Base-by-base conservation (phyloP, 2,797 vertebrate genomes). In the Muscicapa striata region DNA sequence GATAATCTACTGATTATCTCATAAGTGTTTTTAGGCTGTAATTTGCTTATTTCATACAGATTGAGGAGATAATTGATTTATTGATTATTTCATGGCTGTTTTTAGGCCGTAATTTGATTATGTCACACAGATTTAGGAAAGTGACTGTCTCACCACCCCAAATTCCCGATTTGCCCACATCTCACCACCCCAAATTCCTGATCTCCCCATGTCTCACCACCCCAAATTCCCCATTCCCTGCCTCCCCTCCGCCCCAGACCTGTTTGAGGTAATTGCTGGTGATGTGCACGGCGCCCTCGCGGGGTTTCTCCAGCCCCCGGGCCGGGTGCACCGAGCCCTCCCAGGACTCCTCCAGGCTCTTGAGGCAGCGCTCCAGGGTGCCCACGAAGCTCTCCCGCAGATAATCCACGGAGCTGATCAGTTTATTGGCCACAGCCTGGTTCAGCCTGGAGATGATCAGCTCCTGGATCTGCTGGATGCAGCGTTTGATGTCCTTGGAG, bases 371-470 rank as follows among this genome's bases (percentile, higher is more conserved):
- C 95, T 99, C 99, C 92, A 99, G 97, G 2, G 99, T 99, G 30
- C 99, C 99, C 3, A 99, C 99, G 14, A 99, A 99, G 97, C 99
- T 99, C 97, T 99, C 99, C 4, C 99, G 97, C 79, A 99, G 98
- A 66, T 99, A 99, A 96, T 99, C 98, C 97, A 99, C 99, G 0
- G 99, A 99, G 94, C 98, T 99, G 97, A 99, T 99, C 10, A 99
- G 97, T 84, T 99, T 99, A 91, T 99, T 99, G 6, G 99, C 99
- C 89, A 99, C 99, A 0, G 99, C 99, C 96, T 99, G 99, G 96
- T 99, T 99, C 41, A 99, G 97, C 15, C 98, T 97, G 40, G 98
- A 98, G 81, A 99, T 98, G 30, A 99, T 99, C 95, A 99, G 98
- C 67, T 99, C 99, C 97, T 99, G 99, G 94, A 99, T 99, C 97